Conservation (phyloP, 2,888 invertebrate species). For the Morinoia aosen region DNA sequence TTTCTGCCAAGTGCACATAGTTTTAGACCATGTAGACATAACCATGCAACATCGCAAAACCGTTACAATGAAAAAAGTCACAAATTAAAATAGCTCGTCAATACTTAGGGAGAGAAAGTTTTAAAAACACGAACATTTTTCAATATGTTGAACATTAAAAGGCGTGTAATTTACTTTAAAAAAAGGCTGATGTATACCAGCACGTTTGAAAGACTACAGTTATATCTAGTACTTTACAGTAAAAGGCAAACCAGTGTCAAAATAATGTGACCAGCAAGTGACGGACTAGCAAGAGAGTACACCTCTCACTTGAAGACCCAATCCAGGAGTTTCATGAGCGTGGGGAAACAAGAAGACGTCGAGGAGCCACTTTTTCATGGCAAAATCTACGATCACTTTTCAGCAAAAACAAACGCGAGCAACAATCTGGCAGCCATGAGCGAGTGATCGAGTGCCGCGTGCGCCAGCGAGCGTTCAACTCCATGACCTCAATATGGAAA, state of each 20-base stretch:
- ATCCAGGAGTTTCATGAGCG: background rate
- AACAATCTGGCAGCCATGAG: background rate
- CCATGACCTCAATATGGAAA: background rate
- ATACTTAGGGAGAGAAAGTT: background rate
- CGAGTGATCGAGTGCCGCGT: background rate
- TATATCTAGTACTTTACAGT: background rate
- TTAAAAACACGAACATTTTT: too few species aligned
- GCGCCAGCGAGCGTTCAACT: background rate
- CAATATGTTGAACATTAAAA: too few species aligned
- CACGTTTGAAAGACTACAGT: background rate
- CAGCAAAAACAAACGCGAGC: background rate
- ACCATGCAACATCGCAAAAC: background rate
- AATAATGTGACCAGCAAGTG: background rate
- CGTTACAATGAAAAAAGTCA: background rate
- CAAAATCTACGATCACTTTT: background rate
- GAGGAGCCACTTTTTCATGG: constrained; percentile 1
- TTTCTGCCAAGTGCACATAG: background rate
- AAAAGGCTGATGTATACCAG: background rate
- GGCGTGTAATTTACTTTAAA: background rate
- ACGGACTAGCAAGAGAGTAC: background rate
- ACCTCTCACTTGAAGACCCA: background rate
- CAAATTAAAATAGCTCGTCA: background rate
- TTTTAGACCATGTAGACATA: background rate
- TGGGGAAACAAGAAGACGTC: background rate
- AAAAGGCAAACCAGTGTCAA: background rate